Conservation (phyloP, 2,888 invertebrate genomes). For the Epicampocera succincta region DNA sequence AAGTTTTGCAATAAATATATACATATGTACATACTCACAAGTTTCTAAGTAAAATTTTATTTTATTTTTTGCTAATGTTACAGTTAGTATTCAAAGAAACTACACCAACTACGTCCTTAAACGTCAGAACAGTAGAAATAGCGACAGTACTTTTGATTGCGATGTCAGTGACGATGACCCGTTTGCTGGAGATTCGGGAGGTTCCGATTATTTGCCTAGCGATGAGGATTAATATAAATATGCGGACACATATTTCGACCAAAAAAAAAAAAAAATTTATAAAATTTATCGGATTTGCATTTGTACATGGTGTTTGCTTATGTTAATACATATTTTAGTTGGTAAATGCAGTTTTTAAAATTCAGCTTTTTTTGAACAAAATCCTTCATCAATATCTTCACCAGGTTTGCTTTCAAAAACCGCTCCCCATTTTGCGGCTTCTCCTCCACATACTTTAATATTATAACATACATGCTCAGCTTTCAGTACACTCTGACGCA, state of each 20-base stretch:
- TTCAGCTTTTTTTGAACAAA: slow-evolving; percentile 71
- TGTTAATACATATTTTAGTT: no score
- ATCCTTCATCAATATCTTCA: slow-evolving; percentile 82
- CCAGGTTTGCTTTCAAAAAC: slow-evolving; percentile 79
- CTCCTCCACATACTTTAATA: slow-evolving; percentile 89
- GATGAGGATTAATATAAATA: slow-evolving; percentile 66
- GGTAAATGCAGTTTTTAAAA: no score
- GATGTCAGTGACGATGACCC: slow-evolving; percentile 83
- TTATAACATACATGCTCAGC: slow-evolving; percentile 93
- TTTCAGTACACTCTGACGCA: slow-evolving; percentile 89
- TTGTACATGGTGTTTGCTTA: no score
- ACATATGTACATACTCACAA: no score
- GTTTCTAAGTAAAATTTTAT: neutral
- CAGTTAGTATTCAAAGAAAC: slow-evolving; percentile 73
- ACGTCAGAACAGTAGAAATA: slow-evolving; percentile 74
- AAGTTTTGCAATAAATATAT: slow-evolving; percentile 63
- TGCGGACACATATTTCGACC: no score
- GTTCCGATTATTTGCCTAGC: slow-evolving; percentile 83
- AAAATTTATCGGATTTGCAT: no score
- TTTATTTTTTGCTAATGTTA: slow-evolving; percentile 1
- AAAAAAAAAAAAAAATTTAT: no score
- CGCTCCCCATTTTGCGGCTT: slow-evolving; percentile 85
- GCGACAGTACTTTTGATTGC: slow-evolving; percentile 82
- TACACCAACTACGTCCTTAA: slow-evolving; percentile 71
- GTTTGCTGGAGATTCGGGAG: slow-evolving; percentile 79